Base-by-base conservation (phyloP, 2,888 invertebrate species). In the Xanthorhoe spadicearia region DNA sequence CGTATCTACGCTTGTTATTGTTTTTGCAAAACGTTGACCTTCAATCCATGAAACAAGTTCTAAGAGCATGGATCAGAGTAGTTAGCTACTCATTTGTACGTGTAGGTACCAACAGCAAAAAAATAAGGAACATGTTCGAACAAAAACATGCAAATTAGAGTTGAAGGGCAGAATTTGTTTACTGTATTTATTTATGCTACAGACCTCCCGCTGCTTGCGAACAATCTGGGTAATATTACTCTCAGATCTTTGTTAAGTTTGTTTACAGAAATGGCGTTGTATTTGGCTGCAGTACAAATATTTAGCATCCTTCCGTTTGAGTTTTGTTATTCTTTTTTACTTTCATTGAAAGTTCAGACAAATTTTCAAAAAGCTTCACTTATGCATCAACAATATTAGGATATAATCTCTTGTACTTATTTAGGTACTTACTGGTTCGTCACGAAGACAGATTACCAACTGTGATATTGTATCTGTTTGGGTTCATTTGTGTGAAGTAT, bases 71-170 rank as follows among this genome's bases (percentile, higher is more conserved):
- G 58, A 66, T 69, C 59, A 58, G 61, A 57, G 67, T 68, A 66
- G 53, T 46, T 49, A 32, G 50, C n/a, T 64, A 48, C 32, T 32
- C 32, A 32, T 32, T 32, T 32, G 32, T 32, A 32, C 32, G 32
- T 23, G 56, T 49, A 49, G 57, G 64, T 56, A 61, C 10, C 35
- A 58, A 68, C 66, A 48, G 53, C 62, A 70, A 69, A 71, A 38
- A 73, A 73, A 69, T 58, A 59, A 53, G 55, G 66, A 68, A 68
- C 61, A 68, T 49, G 55, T 70, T 74, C 72, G 65, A 55, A 73
- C 73, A 83, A 83, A 83, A 83, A 83, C 61, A 55, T 66, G 73
- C 69, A 70, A 77, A 71, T 76, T 68, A 66, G 63, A 59, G 61
- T 63, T 70, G 75, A 74, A 70, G 62, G 74, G 68, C 71, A 63